Evolutionary conservation across 2,888 invertebrate genomes (phyloP).

Genomic region (Napeogenes inachia): DNA sequence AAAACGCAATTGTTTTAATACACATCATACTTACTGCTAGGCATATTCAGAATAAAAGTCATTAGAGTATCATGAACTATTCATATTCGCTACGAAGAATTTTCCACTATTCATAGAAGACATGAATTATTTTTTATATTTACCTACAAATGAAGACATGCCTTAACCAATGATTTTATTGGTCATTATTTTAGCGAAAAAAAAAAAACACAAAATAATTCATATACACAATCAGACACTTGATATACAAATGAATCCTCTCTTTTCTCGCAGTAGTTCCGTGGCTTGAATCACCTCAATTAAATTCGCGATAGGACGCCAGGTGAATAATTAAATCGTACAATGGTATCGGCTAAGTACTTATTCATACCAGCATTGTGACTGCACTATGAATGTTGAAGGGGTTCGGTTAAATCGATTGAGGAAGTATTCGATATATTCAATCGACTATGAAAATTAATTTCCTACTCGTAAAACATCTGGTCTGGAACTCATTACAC

Average conservation of each 20-base stretch:
- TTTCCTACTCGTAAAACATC: slow-evolving; percentile 10
- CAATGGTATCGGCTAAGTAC: slow-evolving; percentile 25
- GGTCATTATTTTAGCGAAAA: too few species aligned
- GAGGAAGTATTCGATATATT: slow-evolving; percentile 18
- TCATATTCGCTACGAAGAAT: neutral
- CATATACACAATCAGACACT: slow-evolving; percentile 8
- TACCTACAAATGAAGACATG: neutral
- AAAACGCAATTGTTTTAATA: neutral
- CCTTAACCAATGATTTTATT: too few species aligned
- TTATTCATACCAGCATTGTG: slow-evolving; percentile 22
- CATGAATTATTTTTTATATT: neutral
- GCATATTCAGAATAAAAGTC: neutral
- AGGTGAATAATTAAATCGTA: slow-evolving; percentile 28
- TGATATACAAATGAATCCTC: slow-evolving; percentile 15
- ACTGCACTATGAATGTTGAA: slow-evolving; percentile 21
- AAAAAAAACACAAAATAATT: neutral
- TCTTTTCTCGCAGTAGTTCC: slow-evolving; percentile 10
- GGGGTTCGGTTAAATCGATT: slow-evolving; percentile 20
- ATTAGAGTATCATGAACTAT: neutral
- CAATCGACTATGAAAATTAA: slow-evolving; percentile 15
- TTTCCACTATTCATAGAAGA: neutral
- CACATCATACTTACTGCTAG: neutral
- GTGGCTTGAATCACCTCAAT: slow-evolving; percentile 22
- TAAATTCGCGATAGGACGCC: slow-evolving; percentile 22
- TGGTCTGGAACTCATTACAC: neutral